These are phyloP conservation scores for Oeneis ivallda DNA, from an alignment of 2,888 invertebrate genomes.

Conservation along the genomic window DNA sequence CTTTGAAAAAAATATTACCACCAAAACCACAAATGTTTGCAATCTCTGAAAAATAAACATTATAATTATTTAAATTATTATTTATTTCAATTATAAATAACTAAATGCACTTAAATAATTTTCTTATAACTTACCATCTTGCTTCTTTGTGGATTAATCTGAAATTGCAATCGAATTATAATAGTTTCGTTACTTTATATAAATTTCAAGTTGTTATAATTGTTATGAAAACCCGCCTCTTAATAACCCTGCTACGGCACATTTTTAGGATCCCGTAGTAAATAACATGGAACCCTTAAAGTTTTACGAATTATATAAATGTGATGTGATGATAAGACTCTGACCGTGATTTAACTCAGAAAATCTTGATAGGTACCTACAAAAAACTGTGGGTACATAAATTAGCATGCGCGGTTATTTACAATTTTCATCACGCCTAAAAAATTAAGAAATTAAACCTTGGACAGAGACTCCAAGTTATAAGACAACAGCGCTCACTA, in stretches of 20 bases:
- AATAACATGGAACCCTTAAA: no score
- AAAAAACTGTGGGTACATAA: no score
- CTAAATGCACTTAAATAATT: not conserved
- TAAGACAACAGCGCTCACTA: no score
- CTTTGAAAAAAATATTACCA: conserved; percentile 5
- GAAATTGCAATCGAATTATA: conserved; percentile 4
- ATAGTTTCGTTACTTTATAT: conserved; percentile 3
- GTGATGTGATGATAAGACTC: no score
- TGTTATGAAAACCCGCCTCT: not conserved
- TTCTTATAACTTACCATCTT: conserved; percentile 23
- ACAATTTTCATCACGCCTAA: no score
- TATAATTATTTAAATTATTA: not conserved
- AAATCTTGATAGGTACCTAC: no score
- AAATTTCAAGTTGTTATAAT: not conserved
- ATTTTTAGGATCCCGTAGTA: not conserved
- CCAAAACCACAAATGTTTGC: conserved; percentile 20
- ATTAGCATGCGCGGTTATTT: no score
- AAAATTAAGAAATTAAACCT: no score
- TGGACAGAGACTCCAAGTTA: no score
- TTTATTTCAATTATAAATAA: not conserved
- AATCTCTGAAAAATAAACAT: conserved; percentile 15
- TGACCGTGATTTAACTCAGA: no score
- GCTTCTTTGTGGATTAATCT: conserved; percentile 2
- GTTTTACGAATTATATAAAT: no score
- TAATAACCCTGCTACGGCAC: conserved; percentile 5